Evolutionary conservation across 2,113 vertebrate species (phyloP), one percentile per base, ranked within the genome.

Genomic region (Burhinus bistriatus): DNA sequence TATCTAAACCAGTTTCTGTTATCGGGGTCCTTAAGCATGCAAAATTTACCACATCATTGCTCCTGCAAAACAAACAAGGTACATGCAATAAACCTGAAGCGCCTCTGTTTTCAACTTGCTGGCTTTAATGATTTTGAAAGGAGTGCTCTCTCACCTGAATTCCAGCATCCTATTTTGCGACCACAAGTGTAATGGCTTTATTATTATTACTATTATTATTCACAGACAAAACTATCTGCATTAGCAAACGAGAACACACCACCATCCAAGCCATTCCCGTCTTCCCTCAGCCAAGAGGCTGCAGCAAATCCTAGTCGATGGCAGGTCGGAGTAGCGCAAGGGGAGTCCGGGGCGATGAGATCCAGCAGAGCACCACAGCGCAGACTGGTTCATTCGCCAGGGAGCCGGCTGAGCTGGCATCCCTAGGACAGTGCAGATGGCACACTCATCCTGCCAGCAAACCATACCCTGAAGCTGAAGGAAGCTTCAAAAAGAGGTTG

Each of bases 1-100:
- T 69, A 89, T 27, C 30, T 85, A 81, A 81, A 89, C 4, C 88
- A 89, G 47, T 79, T 92, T 94, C 82, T 76, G 51, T 61, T 84
- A 59, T 17, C 27, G 75, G 84, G 40, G 79, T 89, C 82, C 58
- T 91, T 57, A 72, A 84, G 17, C 52, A 29, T 19, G 32, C 38
- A 79, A 21, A 83, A 91, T 75, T 89, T 65, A 92, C 47, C 57
- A 66, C 72, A 18, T 18, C 72, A 18, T 18, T 65, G 82, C 44
- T 51, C 62, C 76, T 18, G 18, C 79, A 51, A 15, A 89, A 44
- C 69, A 73, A 84, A 89, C 77, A 81, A 85, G 38, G 32, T 76
- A 62, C 59, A 75, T 73, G 75, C 71, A 59, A 80, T 71, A 86
- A 78, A 86, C 30, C 2, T 57, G 65, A 87, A 71, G 34, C 38